phyloP scores from a whole-genome alignment of 2,888 invertebrate genomes.

The Sinohyriopsis cumingii region DNA sequence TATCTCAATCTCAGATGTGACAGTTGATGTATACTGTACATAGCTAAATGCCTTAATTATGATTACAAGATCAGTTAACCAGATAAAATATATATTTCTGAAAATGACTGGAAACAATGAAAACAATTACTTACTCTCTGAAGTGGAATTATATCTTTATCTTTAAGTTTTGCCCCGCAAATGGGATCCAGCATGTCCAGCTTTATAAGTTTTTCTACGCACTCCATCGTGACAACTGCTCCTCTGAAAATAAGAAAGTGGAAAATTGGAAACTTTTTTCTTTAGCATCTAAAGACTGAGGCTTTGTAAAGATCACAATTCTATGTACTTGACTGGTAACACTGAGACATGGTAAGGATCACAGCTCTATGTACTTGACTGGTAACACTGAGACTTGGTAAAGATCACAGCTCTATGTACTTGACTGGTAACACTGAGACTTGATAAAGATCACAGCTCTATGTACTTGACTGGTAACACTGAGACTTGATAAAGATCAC shows the following conservation, averaged over 20 bases:
- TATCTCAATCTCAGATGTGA: no score
- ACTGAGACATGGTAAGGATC: no score
- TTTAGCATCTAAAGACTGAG: not conserved
- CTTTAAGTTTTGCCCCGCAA: constrained; percentile 84
- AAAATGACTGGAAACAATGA: not conserved
- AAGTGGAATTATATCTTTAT: constrained; percentile 92
- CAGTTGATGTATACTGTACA: no score
- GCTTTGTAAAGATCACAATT: not conserved
- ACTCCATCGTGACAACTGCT: constrained; percentile 95
- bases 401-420: no score
- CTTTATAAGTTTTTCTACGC: constrained; percentile 95
- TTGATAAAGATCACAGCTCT: no score
- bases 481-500: no score
- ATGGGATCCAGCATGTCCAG: constrained; percentile 98
- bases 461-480: no score
- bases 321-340: no score
- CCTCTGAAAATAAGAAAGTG: constrained; percentile 78
- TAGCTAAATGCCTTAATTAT: not conserved
- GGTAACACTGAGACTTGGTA: no score
- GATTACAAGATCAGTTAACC: not conserved
- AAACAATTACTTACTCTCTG: constrained; percentile 80
- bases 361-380: no score
- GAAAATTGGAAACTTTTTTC: not conserved
- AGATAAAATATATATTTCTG: not conserved
- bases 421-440: no score